Base-by-base conservation (phyloP, 2,888 invertebrate genomes). In the Cryptophagus acutangulus region DNA sequence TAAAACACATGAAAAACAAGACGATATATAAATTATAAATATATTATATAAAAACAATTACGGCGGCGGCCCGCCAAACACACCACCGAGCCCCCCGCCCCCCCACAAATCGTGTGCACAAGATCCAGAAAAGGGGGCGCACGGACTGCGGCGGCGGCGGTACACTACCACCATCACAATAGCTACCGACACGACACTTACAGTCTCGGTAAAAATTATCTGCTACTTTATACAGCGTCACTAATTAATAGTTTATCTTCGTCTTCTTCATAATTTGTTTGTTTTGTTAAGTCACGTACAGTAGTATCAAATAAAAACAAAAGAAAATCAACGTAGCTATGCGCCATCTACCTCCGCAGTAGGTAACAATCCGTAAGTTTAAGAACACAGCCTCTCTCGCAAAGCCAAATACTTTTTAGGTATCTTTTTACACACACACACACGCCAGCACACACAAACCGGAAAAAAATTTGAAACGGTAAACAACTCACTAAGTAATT, bases 381-480 rank as follows among this genome's bases (percentile, higher is more conserved):
- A 66, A 63, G 58, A 71, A 74, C 75, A 76, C 75, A 76, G 75
- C 74, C 75, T 74, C n/a, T n/a, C n/a, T n/a, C 73, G 70, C 74
- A 71, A 74, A 74, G 73, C 74, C 72, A 55, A 75, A 74, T 74
- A 75, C 74, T 56, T 54, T 31, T 71, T 66, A 70, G 71, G 71
- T 73, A 68, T 67, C 58, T 52, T 59, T n/a, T n/a, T n/a, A n/a
- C n/a, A n/a, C n/a, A n/a, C n/a, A n/a, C n/a, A n/a, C n/a, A n/a
- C n/a, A n/a, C n/a, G n/a, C n/a, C n/a, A n/a, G n/a, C n/a, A n/a
- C n/a, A n/a, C n/a, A n/a, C n/a, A n/a, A n/a, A n/a, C n/a, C n/a
- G n/a, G n/a, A n/a, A n/a, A n/a, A n/a, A n/a, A n/a, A n/a, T n/a
- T n/a, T n/a, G n/a, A n/a, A n/a, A 43, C 41, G 44, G 46, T 50